Percentiles rank a stretch among this genome's conserved stretches.
Conservation (phyloP, 2,888 invertebrate species). For the Agrochola lychnidis region DNA sequence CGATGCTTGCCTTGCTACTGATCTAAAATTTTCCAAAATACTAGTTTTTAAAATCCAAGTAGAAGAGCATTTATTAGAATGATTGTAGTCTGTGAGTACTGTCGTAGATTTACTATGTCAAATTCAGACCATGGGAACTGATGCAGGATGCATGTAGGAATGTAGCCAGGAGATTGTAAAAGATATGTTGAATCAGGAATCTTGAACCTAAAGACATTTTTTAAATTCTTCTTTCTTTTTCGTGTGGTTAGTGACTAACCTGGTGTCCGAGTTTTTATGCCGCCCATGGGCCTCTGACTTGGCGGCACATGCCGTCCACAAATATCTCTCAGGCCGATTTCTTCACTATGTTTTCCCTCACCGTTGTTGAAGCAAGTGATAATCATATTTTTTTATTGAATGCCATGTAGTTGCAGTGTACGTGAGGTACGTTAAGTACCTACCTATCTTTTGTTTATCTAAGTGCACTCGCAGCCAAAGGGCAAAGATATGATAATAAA, state of each 20-base stretch:
- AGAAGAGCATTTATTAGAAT: background rate
- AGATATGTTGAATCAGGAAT: background rate
- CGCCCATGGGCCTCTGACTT: too few relatives aligned
- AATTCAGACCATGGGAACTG: background rate
- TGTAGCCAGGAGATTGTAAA: background rate
- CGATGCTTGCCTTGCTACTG: background rate
- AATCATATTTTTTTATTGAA: too few relatives aligned
- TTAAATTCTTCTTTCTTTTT: too few relatives aligned
- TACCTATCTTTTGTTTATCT: slow-evolving; percentile 23
- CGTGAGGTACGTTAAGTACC: background rate
- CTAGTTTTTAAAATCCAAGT: background rate
- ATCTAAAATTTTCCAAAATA: background rate
- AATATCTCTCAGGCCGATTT: too few relatives aligned
- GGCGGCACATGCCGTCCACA: too few relatives aligned
- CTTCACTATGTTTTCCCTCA: too few relatives aligned
- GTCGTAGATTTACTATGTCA: too few relatives aligned
- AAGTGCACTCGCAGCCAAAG: slow-evolving; percentile 29
- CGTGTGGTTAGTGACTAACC: too few relatives aligned
- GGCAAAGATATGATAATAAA: slow-evolving; percentile 45
- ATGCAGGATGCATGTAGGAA: background rate
- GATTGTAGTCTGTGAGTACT: background rate
- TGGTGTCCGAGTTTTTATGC: too few relatives aligned
- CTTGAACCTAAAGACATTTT: background rate
- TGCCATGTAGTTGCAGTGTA: slow-evolving; percentile 3
- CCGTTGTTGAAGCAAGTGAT: too few relatives aligned